These are phyloP conservation scores for Lepidurus apus DNA, from an alignment of 1,140 invertebrate genomes.

Conservation along the genomic window DNA sequence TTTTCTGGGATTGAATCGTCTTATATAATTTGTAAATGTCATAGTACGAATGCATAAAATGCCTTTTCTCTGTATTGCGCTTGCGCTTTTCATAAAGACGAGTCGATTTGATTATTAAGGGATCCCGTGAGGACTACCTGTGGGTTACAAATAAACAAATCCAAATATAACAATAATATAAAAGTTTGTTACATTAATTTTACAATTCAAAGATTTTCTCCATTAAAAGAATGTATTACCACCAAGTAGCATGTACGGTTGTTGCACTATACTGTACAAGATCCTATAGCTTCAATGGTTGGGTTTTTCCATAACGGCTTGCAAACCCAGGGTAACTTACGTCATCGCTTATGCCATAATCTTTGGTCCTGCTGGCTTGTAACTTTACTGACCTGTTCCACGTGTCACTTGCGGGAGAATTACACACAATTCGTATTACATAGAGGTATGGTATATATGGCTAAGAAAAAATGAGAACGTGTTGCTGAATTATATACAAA, in stretches of 20 bases:
- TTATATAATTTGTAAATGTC: too few relatives aligned
- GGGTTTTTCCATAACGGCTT: neutral
- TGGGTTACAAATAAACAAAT: too few relatives aligned
- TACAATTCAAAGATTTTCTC: neutral
- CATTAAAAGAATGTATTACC: slow-evolving; percentile 22
- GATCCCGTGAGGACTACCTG: too few relatives aligned
- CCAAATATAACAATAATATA: too few relatives aligned
- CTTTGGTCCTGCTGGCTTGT: slow-evolving; percentile 13
- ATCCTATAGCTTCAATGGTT: slow-evolving; percentile 13
- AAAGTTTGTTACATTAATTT: too few relatives aligned
- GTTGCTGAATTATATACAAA: slow-evolving; percentile 7
- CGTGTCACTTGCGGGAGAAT: slow-evolving; percentile 1
- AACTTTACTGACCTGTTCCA: slow-evolving; percentile 3
- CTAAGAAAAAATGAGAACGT: neutral
- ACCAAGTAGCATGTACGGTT: neutral
- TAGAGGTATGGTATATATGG: slow-evolving; percentile 5
- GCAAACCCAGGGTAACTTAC: slow-evolving; percentile 14
- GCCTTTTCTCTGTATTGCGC: neutral
- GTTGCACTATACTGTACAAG: neutral
- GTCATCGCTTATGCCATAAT: neutral
- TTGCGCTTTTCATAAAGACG: neutral
- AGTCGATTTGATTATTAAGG: neutral
- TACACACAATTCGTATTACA: slow-evolving; percentile 11
- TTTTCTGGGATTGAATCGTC: too few relatives aligned
- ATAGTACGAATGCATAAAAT: too few relatives aligned